phyloP scores from a whole-genome alignment of 2,797 vertebrate genomes.

The Agapornis canus region DNA sequence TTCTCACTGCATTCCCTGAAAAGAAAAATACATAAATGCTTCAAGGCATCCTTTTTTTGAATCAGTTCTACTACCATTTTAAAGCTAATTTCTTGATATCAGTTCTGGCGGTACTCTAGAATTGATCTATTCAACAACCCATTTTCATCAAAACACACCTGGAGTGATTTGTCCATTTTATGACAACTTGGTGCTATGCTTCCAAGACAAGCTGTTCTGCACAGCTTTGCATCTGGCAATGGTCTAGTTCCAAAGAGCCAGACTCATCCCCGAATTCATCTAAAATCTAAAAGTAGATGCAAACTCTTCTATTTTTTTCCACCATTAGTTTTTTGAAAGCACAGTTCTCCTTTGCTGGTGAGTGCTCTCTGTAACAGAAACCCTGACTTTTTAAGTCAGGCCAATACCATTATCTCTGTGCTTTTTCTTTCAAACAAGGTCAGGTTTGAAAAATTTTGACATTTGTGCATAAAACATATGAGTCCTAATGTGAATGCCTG shows the following conservation, averaged over 20 bases:
- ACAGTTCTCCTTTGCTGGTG: slow-evolving; percentile 55
- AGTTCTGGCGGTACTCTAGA: not conserved
- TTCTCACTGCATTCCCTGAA: not conserved
- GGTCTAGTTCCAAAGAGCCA: slow-evolving; percentile 57
- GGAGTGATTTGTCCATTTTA: not conserved
- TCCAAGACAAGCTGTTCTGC: not conserved
- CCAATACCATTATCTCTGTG: slow-evolving; percentile 60
- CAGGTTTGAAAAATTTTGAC: slow-evolving; percentile 21
- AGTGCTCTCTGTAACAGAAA: slow-evolving; percentile 76
- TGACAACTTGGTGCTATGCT: not conserved
- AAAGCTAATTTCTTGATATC: not conserved
- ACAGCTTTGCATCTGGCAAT: slow-evolving; percentile 43
- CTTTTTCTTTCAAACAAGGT: slow-evolving; percentile 56
- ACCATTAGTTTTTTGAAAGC: slow-evolving; percentile 71
- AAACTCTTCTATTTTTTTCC: slow-evolving; percentile 58
- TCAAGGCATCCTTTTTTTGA: not conserved
- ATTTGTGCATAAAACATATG: not conserved
- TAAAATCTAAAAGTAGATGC: slow-evolving; percentile 42
- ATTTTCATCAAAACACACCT: slow-evolving; percentile 24
- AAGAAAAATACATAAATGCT: not conserved
- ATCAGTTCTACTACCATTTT: not conserved
- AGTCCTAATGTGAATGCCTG: not conserved
- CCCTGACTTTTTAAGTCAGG: slow-evolving; percentile 74
- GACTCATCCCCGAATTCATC: slow-evolving; percentile 57
- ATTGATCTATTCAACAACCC: not conserved